Percentiles rank a stretch among this genome's conserved stretches.
Conservation (phyloP, 1,140 invertebrate species). For the Brachystomella parvula region DNA sequence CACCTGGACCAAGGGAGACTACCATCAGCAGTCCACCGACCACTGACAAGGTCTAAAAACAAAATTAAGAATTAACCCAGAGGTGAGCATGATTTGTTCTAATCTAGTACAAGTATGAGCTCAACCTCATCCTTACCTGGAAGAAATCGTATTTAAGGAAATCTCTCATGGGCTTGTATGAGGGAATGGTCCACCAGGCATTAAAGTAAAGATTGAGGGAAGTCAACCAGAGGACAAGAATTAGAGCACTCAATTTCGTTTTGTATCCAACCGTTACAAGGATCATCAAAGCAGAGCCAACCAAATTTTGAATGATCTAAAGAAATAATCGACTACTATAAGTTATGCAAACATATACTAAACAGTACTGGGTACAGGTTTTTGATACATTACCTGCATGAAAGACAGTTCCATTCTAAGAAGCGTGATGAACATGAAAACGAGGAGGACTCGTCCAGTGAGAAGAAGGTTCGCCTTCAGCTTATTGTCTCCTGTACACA, state of each 20-base stretch:
- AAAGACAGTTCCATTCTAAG: conserved; percentile 87
- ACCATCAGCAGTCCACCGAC: conserved; percentile 98
- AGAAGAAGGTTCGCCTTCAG: conserved; percentile 96
- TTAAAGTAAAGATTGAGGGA: conserved; percentile 94
- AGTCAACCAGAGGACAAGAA: conserved; percentile 82
- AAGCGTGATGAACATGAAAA: conserved; percentile 98
- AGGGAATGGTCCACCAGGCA: conserved; percentile 93
- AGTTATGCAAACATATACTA: background rate
- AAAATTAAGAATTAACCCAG: conserved; percentile 33
- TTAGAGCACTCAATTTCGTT: conserved; percentile 93
- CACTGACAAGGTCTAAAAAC: conserved; percentile 88
- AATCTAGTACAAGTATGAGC: background rate
- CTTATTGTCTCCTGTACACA: conserved; percentile 72
- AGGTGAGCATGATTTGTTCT: too few species aligned
- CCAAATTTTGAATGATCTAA: conserved; percentile 77
- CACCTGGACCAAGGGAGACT: conserved; percentile 93
- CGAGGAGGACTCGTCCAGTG: conserved; percentile 86
- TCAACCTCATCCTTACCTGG: conserved; percentile 56
- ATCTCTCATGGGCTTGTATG: conserved; percentile 90
- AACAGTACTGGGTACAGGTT: too few species aligned
- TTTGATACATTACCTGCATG: conserved; percentile 58
- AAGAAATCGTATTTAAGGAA: conserved; percentile 99
- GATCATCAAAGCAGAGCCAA: conserved; percentile 90
- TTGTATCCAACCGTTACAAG: conserved; percentile 96
- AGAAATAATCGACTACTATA: conserved; percentile 9